Base-by-base conservation (phyloP, 2,888 invertebrate genomes). In the Trachelus troglodyta region DNA sequence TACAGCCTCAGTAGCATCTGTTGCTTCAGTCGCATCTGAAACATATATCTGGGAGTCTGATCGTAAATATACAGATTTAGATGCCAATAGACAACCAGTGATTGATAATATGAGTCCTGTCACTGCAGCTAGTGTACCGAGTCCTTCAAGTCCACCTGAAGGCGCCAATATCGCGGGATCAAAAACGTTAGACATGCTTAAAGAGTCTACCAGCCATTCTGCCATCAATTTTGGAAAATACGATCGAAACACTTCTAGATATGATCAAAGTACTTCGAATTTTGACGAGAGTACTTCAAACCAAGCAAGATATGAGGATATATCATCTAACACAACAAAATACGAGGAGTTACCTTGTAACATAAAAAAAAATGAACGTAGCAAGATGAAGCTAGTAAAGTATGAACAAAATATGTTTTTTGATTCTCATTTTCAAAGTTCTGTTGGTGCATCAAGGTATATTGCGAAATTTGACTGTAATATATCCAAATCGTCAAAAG, bases 141-240 rank as follows among this genome's bases (percentile, higher is more conserved):
- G 91, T 86, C 92, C 92, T 31, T 91, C 90, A 3, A 91, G 91
- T 81, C 91, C 91, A 4, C 89, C 88, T 1, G 91, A 92, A 76
- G 89, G 87, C 75, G 87, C 85, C 37, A 87, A 89, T 75, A 89
- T 91, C 4, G 87, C 86, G 9, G 89, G 89, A 31, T 90, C 90
- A 0, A 90, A 91, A 76, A 91, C 90, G 0, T 79, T 91, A 11
- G 91, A 92, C 15, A 91, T 91, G 90, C 80, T 90, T 69, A 88
- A 87, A 80, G 88, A 89, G 34, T 85, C 88, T 1, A 56, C 31
- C 1, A 69, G 69, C 0, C 78, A 75, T 34, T 56, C 78, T 12
- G 78, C 78, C 1, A 56, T 37, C 6, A 78, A 56, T 75, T 78
- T 75, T n/a, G 78, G 76, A 1, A 79, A 80, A 76, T 80, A 69